Base-by-base conservation (phyloP, 2,888 invertebrate species). In the Ceramica pisi region DNA sequence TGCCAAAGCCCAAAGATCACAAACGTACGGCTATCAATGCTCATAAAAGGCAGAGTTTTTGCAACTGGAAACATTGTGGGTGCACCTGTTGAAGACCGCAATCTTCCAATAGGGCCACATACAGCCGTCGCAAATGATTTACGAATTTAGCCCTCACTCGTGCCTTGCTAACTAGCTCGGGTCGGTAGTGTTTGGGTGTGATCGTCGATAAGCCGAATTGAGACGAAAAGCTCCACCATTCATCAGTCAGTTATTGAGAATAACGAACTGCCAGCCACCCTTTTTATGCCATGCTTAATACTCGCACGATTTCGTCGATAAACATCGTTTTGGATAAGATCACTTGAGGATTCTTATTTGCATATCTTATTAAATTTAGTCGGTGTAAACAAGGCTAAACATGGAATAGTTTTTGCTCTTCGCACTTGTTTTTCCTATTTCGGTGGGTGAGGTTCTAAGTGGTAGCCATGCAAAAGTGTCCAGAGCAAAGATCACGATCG, bases 191-290 rank as follows among this genome's bases (percentile, higher is more conserved):
- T 86, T 90, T 89, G 91, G 92, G 93, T 94, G 93, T 90, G 94
- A 94, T 94, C 90, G 82, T 66, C 86, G 95, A 95, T 95, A 96
- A 94, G 90, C 95, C 94, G 92, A 95, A 95, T 95, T 95, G 94
- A 95, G 95, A 94, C 91, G 93, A 92, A 92, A 93, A 90, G 90
- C 88, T 89, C 88, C 86, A 92, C 94, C 92, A 95, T 95, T 95
- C 95, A 95, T 95, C 95, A 94, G 95, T 96, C 95, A 94, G 92
- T 96, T 95, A 95, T 88, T 89, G 90, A 86, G 86, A 92, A 93
- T 94, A 94, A 94, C 92, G 93, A 93, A 91, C 89, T 89, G 89
- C 90, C 89, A 90, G 80, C 89, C 87, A 88, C 90, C 92, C 90
- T 91, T 92, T 92, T 92, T 92, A 88, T 90, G 87, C 86, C 89